Evolutionary conservation across 1,140 invertebrate genomes (phyloP).

Genomic region (Lasioglossum baleicum): DNA sequence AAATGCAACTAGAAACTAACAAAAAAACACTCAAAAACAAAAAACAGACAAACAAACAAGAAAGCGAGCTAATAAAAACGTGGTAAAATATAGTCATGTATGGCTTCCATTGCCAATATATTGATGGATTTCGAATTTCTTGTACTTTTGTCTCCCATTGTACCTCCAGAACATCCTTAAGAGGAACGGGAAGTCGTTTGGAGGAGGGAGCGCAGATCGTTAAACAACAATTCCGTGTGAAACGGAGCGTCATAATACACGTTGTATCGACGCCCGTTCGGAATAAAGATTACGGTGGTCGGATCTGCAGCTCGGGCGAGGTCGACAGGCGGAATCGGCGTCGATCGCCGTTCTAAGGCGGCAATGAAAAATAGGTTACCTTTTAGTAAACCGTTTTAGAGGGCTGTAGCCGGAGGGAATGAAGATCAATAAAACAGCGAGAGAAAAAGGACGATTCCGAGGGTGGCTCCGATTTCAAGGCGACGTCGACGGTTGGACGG

Average conservation of each 20-base stretch:
- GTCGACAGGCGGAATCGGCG: neutral
- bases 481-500: constrained; percentile 46
- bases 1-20: too few relatives aligned
- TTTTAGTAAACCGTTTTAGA: constrained; percentile 71
- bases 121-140: too few relatives aligned
- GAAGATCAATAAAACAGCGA: constrained; percentile 77
- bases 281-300: constrained; percentile 20
- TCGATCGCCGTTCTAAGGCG: constrained; percentile 18
- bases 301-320: neutral
- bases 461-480: constrained; percentile 68
- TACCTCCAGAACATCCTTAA: too few relatives aligned
- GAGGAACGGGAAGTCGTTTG: too few relatives aligned
- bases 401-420: constrained; percentile 68
- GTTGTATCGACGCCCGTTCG: constrained; percentile 30
- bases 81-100: too few relatives aligned
- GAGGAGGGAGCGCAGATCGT: too few relatives aligned
- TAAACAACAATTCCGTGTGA: neutral
- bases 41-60: too few relatives aligned
- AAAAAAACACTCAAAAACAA: too few relatives aligned
- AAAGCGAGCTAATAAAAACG: too few relatives aligned
- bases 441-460: constrained; percentile 71
- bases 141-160: too few relatives aligned
- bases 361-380: constrained; percentile 72
- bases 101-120: too few relatives aligned
- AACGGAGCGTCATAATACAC: constrained; percentile 8